phyloP scores from a whole-genome alignment of 2,113 vertebrate species.

The Corapipo altera region DNA sequence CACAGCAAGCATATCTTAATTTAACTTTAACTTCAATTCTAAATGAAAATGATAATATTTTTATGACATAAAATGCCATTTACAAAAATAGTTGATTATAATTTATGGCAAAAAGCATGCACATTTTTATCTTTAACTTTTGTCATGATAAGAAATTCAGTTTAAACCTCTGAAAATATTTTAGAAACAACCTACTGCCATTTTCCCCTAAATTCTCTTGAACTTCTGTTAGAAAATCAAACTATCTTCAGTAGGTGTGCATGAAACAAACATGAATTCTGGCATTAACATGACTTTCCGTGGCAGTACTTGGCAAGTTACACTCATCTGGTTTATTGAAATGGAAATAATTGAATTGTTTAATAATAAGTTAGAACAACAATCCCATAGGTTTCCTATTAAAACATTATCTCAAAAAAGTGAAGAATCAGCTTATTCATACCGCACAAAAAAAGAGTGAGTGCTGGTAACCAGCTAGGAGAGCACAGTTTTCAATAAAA shows the following conservation, averaged over 20 bases:
- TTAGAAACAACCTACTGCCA: not conserved
- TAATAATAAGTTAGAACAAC: not conserved
- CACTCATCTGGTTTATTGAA: not conserved
- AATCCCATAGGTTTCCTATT: not conserved
- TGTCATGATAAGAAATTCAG: not conserved
- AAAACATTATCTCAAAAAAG: not conserved
- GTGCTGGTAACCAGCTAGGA: rapidly evolving
- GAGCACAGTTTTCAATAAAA: not conserved
- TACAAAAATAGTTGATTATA: not conserved
- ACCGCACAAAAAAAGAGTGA: not conserved
- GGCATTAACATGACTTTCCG: not conserved
- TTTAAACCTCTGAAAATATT: not conserved
- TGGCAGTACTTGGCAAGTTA: not conserved
- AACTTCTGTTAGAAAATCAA: not conserved
- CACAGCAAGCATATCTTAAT: not conserved
- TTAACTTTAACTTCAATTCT: not conserved
- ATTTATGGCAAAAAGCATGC: not conserved
- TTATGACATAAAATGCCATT: not conserved
- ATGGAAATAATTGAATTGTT: not conserved
- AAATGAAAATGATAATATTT: not conserved
- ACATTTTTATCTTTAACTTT: not conserved
- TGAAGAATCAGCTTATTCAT: not conserved
- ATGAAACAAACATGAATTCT: not conserved
- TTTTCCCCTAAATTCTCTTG: not conserved
- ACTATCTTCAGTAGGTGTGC: not conserved